These are phyloP conservation scores for Amblyjoppa fuscipennis DNA, from an alignment of 2,888 invertebrate genomes.

Conservation along the genomic window DNA sequence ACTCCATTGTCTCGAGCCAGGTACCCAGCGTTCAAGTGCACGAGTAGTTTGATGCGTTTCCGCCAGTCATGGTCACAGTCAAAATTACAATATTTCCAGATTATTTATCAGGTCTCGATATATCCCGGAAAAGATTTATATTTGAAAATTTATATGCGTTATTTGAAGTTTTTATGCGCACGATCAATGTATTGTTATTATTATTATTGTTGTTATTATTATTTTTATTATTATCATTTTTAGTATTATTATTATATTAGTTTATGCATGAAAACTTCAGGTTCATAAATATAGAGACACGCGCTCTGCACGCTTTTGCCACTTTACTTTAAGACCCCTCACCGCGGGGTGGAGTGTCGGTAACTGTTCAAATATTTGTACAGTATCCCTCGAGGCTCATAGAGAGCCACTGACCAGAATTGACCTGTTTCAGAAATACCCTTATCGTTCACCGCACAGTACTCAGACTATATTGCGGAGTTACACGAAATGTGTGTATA, in stretches of 20 bases:
- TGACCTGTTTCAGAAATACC: constrained; percentile 53
- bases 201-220: neutral
- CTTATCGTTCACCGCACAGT: constrained; percentile 45
- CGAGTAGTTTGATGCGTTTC: neutral
- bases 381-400: constrained; percentile 21
- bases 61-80: neutral
- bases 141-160: neutral
- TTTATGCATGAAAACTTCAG: too few relatives aligned
- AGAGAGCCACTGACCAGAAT: constrained; percentile 30
- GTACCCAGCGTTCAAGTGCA: constrained; percentile 18
- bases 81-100: neutral
- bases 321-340: constrained; percentile 1
- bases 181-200: too few relatives aligned
- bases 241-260: neutral
- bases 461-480: neutral
- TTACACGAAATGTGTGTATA: neutral
- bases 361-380: constrained; percentile 49
- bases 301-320: constrained; percentile 5
- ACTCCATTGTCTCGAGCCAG: constrained; percentile 67
- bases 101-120: too few relatives aligned
- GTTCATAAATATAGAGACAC: neutral
- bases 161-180: neutral
- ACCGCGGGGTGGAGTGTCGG: constrained; percentile 24
- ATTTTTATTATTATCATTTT: too few relatives aligned
- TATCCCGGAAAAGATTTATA: too few relatives aligned